Evolutionary conservation across 2,888 invertebrate genomes (phyloP), one percentile per base, ranked within the genome.

Genomic region (Cantharis rustica): DNA sequence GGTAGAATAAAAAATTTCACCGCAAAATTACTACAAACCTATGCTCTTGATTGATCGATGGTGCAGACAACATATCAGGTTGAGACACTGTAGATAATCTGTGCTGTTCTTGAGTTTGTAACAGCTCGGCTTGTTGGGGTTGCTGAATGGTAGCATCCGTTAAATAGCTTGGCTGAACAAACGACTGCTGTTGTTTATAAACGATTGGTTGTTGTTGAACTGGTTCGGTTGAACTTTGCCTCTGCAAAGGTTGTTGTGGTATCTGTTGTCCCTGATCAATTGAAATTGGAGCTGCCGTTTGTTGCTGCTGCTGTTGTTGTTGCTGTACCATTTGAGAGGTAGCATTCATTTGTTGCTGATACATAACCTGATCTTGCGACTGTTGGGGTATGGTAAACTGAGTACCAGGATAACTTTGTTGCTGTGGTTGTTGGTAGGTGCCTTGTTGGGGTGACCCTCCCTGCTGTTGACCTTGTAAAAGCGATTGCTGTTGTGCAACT

Each of bases 181-280:
- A 84, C 62, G 86, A 86, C 79, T 89, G 89, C 63, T 88, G 87
- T 62, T 86, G 87, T 68, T 87, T 87, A 20, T 83, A 79, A 61
- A 85, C 83, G 77, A 82, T 85, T 75, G 85, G 83, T 11, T 83
- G 82, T 31, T 86, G 86, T 75, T 84, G 83, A 13, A 75, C 80
- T 7, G 81, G 82, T 70, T 81, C 81, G 5, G 75, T 71, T 1
- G 82, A 82, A 61, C 79, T 79, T 26, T 80, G 80, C 23, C 78
- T 77, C 68, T 80, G 82, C 72, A 84, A 81, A 16, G 79, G 71
- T 15, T 77, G 91, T 9, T 91, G 91, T 77, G 90, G 89, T 71
- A 90, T 86, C 69, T 89, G 88, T 80, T 90, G 81, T 17, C 87
- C 91, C 26, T 20, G 61, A 70, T 64, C 61, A 71, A 75, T 61